Conservation (phyloP, 2,113 vertebrate genomes). For the Beaufortia kweichowensis region DNA sequence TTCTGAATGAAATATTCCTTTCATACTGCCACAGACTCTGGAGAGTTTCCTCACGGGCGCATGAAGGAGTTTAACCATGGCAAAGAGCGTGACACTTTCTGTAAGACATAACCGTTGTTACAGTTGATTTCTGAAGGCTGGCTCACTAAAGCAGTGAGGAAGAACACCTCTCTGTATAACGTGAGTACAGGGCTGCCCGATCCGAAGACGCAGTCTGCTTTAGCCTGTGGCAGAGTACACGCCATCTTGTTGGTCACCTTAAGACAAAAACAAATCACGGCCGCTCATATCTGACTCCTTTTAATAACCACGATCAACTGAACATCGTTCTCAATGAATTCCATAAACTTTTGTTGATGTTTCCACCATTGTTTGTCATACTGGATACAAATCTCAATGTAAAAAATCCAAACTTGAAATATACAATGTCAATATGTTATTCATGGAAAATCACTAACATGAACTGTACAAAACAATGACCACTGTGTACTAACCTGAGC, state of each 20-base stretch:
- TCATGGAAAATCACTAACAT: too few relatives aligned
- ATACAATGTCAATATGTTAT: too few relatives aligned
- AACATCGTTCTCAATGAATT: too few relatives aligned
- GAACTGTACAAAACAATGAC: too few relatives aligned
- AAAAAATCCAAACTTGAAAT: too few relatives aligned
- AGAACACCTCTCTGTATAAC: constrained; percentile 69
- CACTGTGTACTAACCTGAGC: constrained; percentile 50
- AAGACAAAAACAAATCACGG: neutral
- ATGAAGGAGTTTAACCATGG: constrained; percentile 69
- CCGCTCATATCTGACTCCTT: neutral
- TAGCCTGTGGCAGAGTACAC: constrained; percentile 62
- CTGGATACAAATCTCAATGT: too few relatives aligned
- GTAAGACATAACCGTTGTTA: constrained; percentile 69
- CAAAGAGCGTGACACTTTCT: constrained; percentile 74
- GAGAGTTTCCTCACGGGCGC: constrained; percentile 53
- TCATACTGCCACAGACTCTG: too few relatives aligned
- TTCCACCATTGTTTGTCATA: too few relatives aligned
- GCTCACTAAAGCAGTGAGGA: constrained; percentile 74
- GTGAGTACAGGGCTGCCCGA: constrained; percentile 75
- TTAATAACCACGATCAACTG: neutral
- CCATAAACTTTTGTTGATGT: too few relatives aligned
- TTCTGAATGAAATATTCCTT: too few relatives aligned
- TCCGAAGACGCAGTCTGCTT: constrained; percentile 68
- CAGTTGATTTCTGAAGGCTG: constrained; percentile 62
- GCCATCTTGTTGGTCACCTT: constrained; percentile 76